Evolutionary conservation across 1,140 invertebrate species (phyloP), one percentile per base, ranked within the genome.

Genomic region (Ceratosolen fusciceps): DNA sequence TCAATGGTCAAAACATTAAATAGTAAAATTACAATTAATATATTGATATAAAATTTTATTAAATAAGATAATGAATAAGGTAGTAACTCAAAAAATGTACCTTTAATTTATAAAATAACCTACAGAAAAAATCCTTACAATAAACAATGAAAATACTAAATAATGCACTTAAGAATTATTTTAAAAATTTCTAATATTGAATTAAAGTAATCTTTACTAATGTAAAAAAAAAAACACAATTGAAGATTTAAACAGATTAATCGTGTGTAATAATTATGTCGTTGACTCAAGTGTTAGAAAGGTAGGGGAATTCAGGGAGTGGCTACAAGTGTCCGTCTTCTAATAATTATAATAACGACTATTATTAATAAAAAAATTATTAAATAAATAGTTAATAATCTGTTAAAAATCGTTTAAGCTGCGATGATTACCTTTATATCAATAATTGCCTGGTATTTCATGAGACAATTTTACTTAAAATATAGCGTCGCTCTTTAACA

Each of bases 301-400:
- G 54, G 73, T 65, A 80, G 73, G 73, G 73, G 72, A 80, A 52
- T 75, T 60, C 49, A 80, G 78, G 78, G 78, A 80, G 78, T 80
- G 78, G 78, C 73, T 47, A 54, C 52, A 58, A 43, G 52, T 19
- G 39, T 52, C 26, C 19, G 37, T 72, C 68, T 70, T 71, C 29
- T 24, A 31, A 26, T 43, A 21, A 29, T 47, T 21, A 26, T 47
- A 68, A 21, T 0, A 7, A 0, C 2, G 8, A 47, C 24, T 5
- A 10, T 47, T 43, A 12, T 67, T 43, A 49, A 19, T 29, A 29
- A 52, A 10, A 34, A 14, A 54, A 26, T 67, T 34, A 52, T 34
- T 74, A 60, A 47, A 26, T 0, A 47, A 16, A 29, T 26, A 29
- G 21, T 52, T 52, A 52, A 52, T 52, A 16, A 16, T 16, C 21